These are phyloP conservation scores for Nesometra sesokonis DNA, from an alignment of 35 echinoderm and acorn worm genomes.

Conservation along the genomic window DNA sequence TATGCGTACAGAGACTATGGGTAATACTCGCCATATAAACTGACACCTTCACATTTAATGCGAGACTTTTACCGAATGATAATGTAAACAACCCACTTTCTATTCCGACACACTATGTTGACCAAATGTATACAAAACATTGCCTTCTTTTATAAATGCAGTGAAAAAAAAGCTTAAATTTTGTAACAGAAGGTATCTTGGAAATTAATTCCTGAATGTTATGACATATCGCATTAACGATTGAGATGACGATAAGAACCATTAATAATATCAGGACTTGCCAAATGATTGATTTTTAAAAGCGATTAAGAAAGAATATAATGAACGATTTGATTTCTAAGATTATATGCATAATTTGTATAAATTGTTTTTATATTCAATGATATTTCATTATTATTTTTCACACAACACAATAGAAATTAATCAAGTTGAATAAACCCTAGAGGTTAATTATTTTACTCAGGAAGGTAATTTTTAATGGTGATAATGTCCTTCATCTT, in stretches of 20 bases:
- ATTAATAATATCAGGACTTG: not conserved
- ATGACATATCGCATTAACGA: not conserved
- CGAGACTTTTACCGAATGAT: too few species aligned
- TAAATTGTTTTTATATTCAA: not conserved
- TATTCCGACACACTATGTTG: too few species aligned
- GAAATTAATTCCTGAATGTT: not conserved
- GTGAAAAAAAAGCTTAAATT: not conserved
- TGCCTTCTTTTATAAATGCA: too few species aligned
- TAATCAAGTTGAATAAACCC: not conserved
- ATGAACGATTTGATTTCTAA: not conserved
- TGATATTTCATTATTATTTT: not conserved
- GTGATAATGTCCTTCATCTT: not conserved
- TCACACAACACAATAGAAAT: not conserved
- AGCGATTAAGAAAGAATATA: not conserved
- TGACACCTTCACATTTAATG: too few species aligned
- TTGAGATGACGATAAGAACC: not conserved
- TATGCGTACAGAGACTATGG: too few species aligned
- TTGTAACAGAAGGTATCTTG: not conserved
- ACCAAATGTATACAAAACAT: too few species aligned
- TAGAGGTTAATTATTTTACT: not conserved
- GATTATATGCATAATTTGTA: not conserved
- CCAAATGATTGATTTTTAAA: not conserved
- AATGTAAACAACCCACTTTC: too few species aligned
- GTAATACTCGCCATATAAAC: too few species aligned
- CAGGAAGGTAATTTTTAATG: not conserved